A percentile compares a stretch with the other conserved stretches of the same genome.
phyloP scores from a whole-genome alignment of 23 tunicate species.

The Oikopleura albicans region DNA sequence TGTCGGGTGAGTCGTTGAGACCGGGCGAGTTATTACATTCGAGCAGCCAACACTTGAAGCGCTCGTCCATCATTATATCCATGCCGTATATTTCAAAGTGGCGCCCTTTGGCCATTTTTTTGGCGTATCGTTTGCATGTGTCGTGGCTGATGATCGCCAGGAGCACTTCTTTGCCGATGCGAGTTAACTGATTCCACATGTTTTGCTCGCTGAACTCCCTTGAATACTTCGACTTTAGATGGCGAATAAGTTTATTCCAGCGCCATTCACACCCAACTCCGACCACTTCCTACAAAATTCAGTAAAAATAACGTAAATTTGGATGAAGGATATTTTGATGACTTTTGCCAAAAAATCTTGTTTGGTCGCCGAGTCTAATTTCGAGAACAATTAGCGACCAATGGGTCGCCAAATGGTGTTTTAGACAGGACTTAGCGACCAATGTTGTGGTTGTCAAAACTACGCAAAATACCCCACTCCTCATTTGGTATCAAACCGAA shows the following conservation, averaged over 20 bases:
- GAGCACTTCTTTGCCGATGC: neutral
- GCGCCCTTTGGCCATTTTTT: neutral
- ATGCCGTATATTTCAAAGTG: slow-evolving; percentile 10
- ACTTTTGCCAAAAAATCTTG: too few relatives aligned
- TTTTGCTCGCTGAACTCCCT: neutral
- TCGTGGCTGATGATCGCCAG: neutral
- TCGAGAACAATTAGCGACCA: too few relatives aligned
- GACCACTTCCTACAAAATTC: neutral
- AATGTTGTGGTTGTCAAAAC: too few relatives aligned
- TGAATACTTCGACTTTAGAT: neutral
- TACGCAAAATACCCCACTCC: too few relatives aligned
- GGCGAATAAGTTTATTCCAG: neutral
- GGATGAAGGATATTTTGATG: too few relatives aligned
- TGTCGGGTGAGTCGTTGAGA: neutral
- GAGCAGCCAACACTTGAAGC: neutral
- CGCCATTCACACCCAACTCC: neutral
- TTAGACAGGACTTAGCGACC: too few relatives aligned
- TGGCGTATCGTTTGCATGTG: neutral
- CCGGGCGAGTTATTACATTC: slow-evolving; percentile 11
- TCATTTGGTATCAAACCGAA: too few relatives aligned
- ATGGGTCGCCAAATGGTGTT: too few relatives aligned
- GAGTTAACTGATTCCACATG: neutral
- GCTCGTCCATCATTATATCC: neutral
- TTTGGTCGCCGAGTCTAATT: too few relatives aligned
- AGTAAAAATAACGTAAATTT: too few relatives aligned